These are phyloP conservation scores for Ceratina calcarata DNA, from an alignment of 1,140 invertebrate species.

Conservation along the genomic window DNA sequence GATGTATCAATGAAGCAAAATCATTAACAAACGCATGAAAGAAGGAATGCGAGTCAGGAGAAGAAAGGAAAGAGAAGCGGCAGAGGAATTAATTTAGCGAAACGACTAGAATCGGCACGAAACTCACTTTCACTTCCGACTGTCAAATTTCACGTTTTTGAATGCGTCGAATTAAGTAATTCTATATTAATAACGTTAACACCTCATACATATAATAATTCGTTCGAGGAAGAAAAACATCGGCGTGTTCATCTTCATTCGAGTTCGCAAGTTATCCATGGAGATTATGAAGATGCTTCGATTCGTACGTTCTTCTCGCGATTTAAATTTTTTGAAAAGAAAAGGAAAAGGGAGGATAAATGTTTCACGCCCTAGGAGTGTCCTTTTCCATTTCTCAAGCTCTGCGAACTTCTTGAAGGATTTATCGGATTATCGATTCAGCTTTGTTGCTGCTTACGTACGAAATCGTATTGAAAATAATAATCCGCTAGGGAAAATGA, in stretches of 20 bases:
- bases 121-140: constrained; percentile 35
- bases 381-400: constrained; percentile 36
- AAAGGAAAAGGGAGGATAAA: not conserved
- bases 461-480: constrained; percentile 1
- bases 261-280: no score
- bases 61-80: not conserved
- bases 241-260: not conserved
- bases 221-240: constrained; percentile 2
- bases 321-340: not conserved
- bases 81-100: not conserved
- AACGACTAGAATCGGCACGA: constrained; percentile 24
- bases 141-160: constrained; percentile 56
- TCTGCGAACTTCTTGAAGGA: constrained; percentile 9
- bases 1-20: not conserved
- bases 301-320: constrained; percentile 14
- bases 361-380: constrained; percentile 4
- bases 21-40: constrained; percentile 11
- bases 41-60: constrained; percentile 6
- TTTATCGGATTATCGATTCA: constrained; percentile 44
- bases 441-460: constrained; percentile 10
- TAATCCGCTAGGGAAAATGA: not conserved
- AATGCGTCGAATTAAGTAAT: constrained; percentile 50
- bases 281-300: not conserved
- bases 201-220: constrained; percentile 10
- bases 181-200: constrained; percentile 31